phyloP scores from a whole-genome alignment of 2,113 vertebrate genomes.

The Daboia siamensis region DNA sequence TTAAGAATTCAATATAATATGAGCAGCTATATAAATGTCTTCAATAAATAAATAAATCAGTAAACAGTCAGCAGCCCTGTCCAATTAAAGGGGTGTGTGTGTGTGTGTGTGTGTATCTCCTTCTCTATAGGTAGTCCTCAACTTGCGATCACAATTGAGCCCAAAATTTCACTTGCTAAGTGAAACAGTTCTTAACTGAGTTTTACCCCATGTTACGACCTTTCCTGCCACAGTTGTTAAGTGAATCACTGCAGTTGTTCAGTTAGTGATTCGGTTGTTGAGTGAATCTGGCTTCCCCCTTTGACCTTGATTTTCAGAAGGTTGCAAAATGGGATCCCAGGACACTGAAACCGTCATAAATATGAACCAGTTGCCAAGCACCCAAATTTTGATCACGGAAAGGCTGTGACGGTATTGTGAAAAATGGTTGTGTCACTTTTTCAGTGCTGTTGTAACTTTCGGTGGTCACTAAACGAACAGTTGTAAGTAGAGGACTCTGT shows the following conservation, averaged over 20 bases:
- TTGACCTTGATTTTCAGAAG: background rate
- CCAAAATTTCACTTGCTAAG: background rate
- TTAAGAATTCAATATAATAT: background rate
- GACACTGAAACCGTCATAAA: background rate
- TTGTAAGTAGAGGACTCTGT: background rate
- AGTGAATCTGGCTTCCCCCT: background rate
- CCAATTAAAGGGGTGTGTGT: background rate
- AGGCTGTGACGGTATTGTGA: background rate
- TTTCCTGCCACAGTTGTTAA: background rate
- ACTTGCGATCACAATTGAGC: background rate
- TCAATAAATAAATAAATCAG: too few relatives aligned
- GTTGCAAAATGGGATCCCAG: background rate
- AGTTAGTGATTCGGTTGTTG: background rate
- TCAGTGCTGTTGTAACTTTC: background rate
- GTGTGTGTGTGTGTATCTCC: background rate
- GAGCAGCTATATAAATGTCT: too few relatives aligned
- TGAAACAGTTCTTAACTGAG: background rate
- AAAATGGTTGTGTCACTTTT: background rate
- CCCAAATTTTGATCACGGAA: background rate
- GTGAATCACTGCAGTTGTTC: background rate
- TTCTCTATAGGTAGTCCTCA: background rate
- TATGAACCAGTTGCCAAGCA: background rate
- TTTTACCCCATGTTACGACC: background rate
- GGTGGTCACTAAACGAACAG: background rate
- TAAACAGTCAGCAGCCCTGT: background rate